phyloP scores from a whole-genome alignment of 2,888 invertebrate genomes.

The Sepioteuthis lessoniana region DNA sequence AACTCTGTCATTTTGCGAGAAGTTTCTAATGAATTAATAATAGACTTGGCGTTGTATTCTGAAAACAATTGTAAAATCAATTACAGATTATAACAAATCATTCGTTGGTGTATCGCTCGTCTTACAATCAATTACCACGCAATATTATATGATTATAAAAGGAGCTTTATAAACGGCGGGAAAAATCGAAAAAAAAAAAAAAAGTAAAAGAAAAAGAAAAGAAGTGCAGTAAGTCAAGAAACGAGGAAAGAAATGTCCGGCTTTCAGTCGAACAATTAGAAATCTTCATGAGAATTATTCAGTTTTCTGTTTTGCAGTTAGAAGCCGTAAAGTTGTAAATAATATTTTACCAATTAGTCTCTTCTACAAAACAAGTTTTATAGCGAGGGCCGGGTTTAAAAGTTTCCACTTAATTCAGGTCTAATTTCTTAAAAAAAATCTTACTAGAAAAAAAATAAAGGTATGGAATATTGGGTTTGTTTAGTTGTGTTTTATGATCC shows the following conservation, averaged over 20 bases:
- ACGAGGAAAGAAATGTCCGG: background rate
- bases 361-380: too few relatives aligned
- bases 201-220: background rate
- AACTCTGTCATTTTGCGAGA: background rate
- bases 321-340: too few relatives aligned
- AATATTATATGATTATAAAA: slow-evolving; percentile 7
- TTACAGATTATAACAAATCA: background rate
- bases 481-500: too few relatives aligned
- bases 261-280: background rate
- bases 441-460: too few relatives aligned
- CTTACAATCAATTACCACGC: background rate
- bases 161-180: background rate
- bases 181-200: background rate
- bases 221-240: background rate
- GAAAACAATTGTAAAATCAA: background rate
- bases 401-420: too few relatives aligned
- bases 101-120: background rate
- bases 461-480: too few relatives aligned
- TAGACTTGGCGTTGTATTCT: background rate
- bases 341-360: too few relatives aligned
- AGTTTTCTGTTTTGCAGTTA: too few relatives aligned
- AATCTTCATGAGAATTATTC: background rate
- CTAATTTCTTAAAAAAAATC: too few relatives aligned
- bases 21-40: background rate
- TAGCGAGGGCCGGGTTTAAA: too few relatives aligned